Evolutionary conservation across 1,140 invertebrate genomes (phyloP).

Genomic region (Prorops nasuta): DNA sequence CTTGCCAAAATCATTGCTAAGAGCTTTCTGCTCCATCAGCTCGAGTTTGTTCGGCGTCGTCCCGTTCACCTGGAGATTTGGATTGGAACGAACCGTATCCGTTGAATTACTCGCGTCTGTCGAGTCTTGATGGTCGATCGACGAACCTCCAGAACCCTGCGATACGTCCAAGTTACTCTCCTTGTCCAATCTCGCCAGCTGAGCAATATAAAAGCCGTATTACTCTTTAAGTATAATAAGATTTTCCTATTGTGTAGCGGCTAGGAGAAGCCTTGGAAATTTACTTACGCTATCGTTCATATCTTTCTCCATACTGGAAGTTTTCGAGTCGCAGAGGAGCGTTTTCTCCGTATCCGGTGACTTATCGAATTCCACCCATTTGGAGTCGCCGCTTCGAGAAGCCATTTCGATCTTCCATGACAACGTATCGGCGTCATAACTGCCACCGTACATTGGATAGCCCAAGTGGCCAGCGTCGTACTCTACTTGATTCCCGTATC

Average conservation of each 20-base stretch:
- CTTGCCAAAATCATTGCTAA: slow-evolving; percentile 44
- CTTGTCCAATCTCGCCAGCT: slow-evolving; percentile 21
- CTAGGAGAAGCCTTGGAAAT: not conserved
- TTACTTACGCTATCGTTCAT: slow-evolving; percentile 40
- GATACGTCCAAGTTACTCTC: slow-evolving; percentile 34
- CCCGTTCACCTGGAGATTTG: slow-evolving; percentile 45
- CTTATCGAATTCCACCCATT: slow-evolving; percentile 54
- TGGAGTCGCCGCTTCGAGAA: too few relatives aligned
- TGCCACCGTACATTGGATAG: slow-evolving; percentile 61
- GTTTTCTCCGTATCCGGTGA: slow-evolving; percentile 51
- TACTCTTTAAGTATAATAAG: too few relatives aligned
- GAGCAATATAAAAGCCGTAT: slow-evolving; percentile 1
- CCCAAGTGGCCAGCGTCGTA: slow-evolving; percentile 71
- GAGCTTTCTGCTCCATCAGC: slow-evolving; percentile 33
- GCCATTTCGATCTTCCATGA: slow-evolving; percentile 56
- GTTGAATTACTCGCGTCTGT: slow-evolving; percentile 40
- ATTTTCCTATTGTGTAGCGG: too few relatives aligned
- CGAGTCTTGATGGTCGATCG: slow-evolving; percentile 41
- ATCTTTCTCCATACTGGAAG: slow-evolving; percentile 49
- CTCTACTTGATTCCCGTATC: slow-evolving; percentile 74
- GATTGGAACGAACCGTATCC: slow-evolving; percentile 43
- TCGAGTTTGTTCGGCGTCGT: slow-evolving; percentile 35
- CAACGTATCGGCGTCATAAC: slow-evolving; percentile 50
- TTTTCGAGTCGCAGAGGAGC: slow-evolving; percentile 35
- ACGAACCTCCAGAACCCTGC: slow-evolving; percentile 38